Evolutionary conservation across 2,113 vertebrate genomes (phyloP).

Genomic region (Hymenochirus boettgeri): DNA sequence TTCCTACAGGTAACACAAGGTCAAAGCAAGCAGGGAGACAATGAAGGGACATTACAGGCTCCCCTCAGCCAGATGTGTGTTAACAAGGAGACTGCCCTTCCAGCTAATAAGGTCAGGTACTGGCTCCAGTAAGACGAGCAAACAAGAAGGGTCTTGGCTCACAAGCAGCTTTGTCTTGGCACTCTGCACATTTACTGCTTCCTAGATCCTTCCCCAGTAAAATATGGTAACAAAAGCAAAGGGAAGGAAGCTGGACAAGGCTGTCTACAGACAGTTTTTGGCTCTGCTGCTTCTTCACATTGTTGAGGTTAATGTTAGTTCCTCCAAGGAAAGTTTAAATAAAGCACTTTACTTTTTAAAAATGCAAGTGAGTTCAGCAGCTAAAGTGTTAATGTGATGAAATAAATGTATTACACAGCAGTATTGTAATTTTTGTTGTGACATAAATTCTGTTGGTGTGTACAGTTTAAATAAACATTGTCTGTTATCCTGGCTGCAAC

Average conservation of each 20-base stretch:
- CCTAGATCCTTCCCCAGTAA: slow-evolving; percentile 62
- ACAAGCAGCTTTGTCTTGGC: slow-evolving; percentile 84
- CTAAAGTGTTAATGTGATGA: no score
- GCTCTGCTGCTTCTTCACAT: slow-evolving; percentile 17
- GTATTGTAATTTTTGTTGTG: no score
- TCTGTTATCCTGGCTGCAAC: no score
- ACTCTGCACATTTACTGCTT: slow-evolving; percentile 74
- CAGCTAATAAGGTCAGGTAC: slow-evolving; percentile 95
- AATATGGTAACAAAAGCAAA: slow-evolving; percentile 30
- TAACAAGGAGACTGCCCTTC: slow-evolving; percentile 93
- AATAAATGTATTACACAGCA: no score
- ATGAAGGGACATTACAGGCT: slow-evolving; percentile 77
- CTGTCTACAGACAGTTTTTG: slow-evolving; percentile 18
- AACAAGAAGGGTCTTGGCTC: slow-evolving; percentile 91
- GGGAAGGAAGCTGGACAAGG: slow-evolving; percentile 44
- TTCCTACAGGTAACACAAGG: slow-evolving; percentile 84
- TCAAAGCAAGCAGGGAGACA: slow-evolving; percentile 80
- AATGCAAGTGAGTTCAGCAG: no score
- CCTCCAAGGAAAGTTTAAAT: background rate
- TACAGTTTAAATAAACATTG: no score
- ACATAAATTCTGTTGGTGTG: no score
- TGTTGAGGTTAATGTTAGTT: background rate
- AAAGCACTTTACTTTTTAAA: no score
- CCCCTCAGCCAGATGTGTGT: slow-evolving; percentile 92
- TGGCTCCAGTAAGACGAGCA: slow-evolving; percentile 97